These are phyloP conservation scores for Zhuqinia jingwanae DNA, from an alignment of 2,888 invertebrate species.

Conservation along the genomic window DNA sequence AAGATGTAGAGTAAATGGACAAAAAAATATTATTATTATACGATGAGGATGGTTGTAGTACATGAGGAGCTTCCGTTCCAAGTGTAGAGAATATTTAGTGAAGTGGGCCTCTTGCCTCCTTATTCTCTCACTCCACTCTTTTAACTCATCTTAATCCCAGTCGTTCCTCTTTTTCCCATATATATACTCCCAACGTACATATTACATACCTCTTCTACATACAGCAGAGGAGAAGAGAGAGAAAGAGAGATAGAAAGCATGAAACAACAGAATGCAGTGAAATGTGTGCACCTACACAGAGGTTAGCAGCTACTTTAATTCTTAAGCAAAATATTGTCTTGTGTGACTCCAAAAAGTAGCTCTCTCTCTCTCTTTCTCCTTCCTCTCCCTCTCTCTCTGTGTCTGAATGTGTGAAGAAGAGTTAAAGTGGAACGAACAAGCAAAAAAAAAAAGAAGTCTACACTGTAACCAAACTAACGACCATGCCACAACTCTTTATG, in stretches of 20 bases:
- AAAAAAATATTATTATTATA: constrained; percentile 13
- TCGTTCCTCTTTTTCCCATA: constrained; percentile 1
- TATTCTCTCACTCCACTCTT: constrained; percentile 12
- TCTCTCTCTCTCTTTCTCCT: too few species aligned
- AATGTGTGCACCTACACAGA: constrained; percentile 47
- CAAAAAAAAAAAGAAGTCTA: background rate
- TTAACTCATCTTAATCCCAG: constrained; percentile 52
- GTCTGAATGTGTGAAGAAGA: constrained; percentile 21
- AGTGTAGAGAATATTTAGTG: constrained; percentile 59
- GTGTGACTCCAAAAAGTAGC: constrained; percentile 3
- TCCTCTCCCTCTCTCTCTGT: too few species aligned
- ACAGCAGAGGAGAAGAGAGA: too few species aligned
- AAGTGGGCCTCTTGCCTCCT: constrained; percentile 34
- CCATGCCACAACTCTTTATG: background rate
- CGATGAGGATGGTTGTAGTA: background rate
- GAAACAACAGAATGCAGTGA: background rate
- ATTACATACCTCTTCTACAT: too few species aligned
- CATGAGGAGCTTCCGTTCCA: constrained; percentile 30
- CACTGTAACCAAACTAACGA: background rate
- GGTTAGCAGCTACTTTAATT: constrained; percentile 58
- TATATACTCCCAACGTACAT: background rate
- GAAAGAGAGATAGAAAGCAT: background rate
- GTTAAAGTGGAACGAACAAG: constrained; percentile 49
- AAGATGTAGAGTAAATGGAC: constrained; percentile 3
- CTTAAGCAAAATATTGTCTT: constrained; percentile 57